Base-by-base conservation (phyloP, 2,797 vertebrate species). In the Takifugu ocellatus region DNA sequence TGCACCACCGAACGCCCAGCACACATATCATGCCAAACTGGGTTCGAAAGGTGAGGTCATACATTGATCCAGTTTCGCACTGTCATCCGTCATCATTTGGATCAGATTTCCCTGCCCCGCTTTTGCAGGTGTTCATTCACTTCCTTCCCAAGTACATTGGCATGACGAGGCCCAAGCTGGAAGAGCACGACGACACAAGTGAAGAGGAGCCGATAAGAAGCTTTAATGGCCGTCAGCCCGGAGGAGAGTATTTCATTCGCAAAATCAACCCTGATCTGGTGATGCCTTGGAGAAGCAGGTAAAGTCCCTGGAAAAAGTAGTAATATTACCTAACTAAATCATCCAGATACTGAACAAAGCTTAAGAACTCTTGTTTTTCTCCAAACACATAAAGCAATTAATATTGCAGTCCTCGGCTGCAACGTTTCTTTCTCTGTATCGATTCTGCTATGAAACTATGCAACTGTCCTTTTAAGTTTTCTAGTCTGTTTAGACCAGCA, bases 21-120 rank as follows among this genome's bases (percentile, higher is more conserved):
- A 94, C 94, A 0, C 94, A 96, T 62, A 82, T 91, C 57, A 95
- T 97, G 95, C 95, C 95, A 25, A 52, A 83, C 70, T 96, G 95
- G 94, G 93, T 95, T 39, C 88, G 91, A 56, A 91, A 86, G 92
- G 95, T 96, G 77, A 85, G 68, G 0, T 25, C 6, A 9, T 9
- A 9, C 3, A 2, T 21, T 25, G 1, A 6, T 29, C 25, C 14
- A 11, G 3, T 25, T 7, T 46, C 17, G 9, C 44, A 2, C 44
- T n/a, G 6, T 21, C 5, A 46, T 6, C 16, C 8, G 44, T 17
- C 44, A 16, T 5, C 44, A 6, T 21, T 9, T 17, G 5, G 24
- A 65, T 39, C 31, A 33, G 31, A 48, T 44, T 26, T 27, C 0
- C 33, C 7, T 17, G 6, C 5, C 2, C 49, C n/a, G 0, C 12